Conservation (phyloP, 1,140 invertebrate genomes). For the Laodelphax striatellus region DNA sequence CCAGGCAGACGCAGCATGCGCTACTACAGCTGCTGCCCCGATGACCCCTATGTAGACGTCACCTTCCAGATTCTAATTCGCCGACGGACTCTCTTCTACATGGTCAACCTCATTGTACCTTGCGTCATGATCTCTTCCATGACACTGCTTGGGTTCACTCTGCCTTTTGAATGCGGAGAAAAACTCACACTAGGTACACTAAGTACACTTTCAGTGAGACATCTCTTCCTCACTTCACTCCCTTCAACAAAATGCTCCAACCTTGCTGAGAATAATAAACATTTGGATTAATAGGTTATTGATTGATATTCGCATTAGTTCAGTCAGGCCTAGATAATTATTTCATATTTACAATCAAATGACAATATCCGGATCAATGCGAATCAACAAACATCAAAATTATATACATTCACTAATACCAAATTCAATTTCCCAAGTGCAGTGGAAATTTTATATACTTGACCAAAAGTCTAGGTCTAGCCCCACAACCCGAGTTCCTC, state of each 20-base stretch:
- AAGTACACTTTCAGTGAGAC: not conserved
- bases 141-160: constrained; percentile 52
- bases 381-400: too few species aligned
- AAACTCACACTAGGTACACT: constrained; percentile 51
- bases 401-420: too few species aligned
- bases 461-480: too few species aligned
- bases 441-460: too few species aligned
- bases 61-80: constrained; percentile 52
- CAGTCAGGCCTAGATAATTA: too few species aligned
- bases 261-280: not conserved
- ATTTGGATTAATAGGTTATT: too few species aligned
- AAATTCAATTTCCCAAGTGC: too few species aligned
- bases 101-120: constrained; percentile 57
- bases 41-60: constrained; percentile 49
- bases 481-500: too few species aligned
- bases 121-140: constrained; percentile 56
- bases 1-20: constrained; percentile 34
- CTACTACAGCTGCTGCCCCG: constrained; percentile 40
- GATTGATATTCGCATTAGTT: too few species aligned
- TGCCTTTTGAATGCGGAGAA: constrained; percentile 55
- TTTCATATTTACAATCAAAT: too few species aligned
- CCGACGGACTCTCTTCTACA: constrained; percentile 53
- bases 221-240: not conserved
- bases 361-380: too few species aligned
- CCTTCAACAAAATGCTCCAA: not conserved